A percentile compares a stretch with the other conserved stretches of the same genome.
Conservation (phyloP, 2,888 invertebrate genomes). For the Ennomos quercinarius region DNA sequence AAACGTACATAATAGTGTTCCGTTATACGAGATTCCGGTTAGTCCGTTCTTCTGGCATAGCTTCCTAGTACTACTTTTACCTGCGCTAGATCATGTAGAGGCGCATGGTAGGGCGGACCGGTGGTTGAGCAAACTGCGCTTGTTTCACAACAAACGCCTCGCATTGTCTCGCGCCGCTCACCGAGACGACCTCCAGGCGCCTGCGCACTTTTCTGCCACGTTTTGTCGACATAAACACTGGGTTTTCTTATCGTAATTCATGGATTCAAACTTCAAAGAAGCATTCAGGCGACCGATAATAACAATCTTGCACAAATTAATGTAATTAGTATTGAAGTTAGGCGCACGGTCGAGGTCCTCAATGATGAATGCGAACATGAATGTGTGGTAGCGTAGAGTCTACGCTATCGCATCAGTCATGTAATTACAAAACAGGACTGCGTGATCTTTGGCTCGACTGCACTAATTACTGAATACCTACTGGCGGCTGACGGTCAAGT, state of each 20-base stretch:
- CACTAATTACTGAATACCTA: slow-evolving; percentile 44
- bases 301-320: slow-evolving; percentile 37
- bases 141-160: slow-evolving; percentile 80
- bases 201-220: slow-evolving; percentile 66
- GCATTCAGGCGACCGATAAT: slow-evolving; percentile 30
- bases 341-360: slow-evolving; percentile 6
- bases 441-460: slow-evolving; percentile 51
- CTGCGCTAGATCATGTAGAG: slow-evolving; percentile 51
- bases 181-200: slow-evolving; percentile 73
- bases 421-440: slow-evolving; percentile 53
- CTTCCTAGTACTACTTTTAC: slow-evolving; percentile 47
- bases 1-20: slow-evolving; percentile 23
- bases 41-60: slow-evolving; percentile 36
- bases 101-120: slow-evolving; percentile 60
- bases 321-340: slow-evolving; percentile 34
- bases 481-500: slow-evolving; percentile 45
- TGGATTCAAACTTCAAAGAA: slow-evolving; percentile 18
- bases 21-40: slow-evolving; percentile 36
- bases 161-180: slow-evolving; percentile 84
- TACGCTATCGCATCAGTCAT: slow-evolving; percentile 34
- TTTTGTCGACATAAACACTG: slow-evolving; percentile 48
- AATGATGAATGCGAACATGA: slow-evolving; percentile 11
- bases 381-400: background rate
- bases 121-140: slow-evolving; percentile 76
- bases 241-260: slow-evolving; percentile 33